phyloP scores from a whole-genome alignment of 2,113 vertebrate genomes.

The Zosterops borbonicus region DNA sequence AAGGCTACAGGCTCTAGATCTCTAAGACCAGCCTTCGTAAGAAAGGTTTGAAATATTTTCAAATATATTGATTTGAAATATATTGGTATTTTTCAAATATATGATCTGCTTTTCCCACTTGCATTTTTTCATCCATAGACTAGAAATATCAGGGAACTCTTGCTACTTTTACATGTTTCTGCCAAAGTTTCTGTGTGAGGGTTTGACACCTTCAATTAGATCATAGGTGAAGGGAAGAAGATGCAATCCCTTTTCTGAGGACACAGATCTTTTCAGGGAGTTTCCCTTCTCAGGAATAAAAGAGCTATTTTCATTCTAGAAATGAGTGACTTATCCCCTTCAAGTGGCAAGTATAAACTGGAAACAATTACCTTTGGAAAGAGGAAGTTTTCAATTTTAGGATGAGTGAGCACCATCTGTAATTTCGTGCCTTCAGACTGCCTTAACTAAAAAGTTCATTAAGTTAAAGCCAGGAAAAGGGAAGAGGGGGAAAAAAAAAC shows the following conservation, averaged over 20 bases:
- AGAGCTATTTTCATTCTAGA: slow-evolving; percentile 2
- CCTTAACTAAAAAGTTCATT: slow-evolving; percentile 34
- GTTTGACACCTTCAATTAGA: not conserved
- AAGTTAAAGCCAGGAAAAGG: slow-evolving; percentile 39
- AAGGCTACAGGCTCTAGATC: not conserved
- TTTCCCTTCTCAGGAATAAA: not conserved
- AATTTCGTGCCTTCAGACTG: slow-evolving; percentile 40
- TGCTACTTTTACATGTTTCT: not conserved
- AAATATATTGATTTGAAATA: not conserved
- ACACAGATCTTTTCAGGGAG: not conserved
- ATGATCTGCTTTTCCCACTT: not conserved
- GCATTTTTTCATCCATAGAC: not conserved
- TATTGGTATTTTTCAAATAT: not conserved
- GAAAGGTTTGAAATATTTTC: not conserved
- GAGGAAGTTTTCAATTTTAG: slow-evolving; percentile 63
- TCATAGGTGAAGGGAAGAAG: not conserved
- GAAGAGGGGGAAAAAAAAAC: rapidly evolving
- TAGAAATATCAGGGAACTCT: not conserved
- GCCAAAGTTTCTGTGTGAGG: not conserved
- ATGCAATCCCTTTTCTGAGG: not conserved
- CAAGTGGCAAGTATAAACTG: slow-evolving; percentile 10
- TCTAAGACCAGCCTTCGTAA: not conserved
- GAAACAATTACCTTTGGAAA: slow-evolving; percentile 62
- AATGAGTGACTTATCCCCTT: slow-evolving; percentile 19
- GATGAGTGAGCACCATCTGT: slow-evolving; percentile 52